Evolutionary conservation across 2,888 invertebrate genomes (phyloP).

Genomic region (Drosophila mercatorum): DNA sequence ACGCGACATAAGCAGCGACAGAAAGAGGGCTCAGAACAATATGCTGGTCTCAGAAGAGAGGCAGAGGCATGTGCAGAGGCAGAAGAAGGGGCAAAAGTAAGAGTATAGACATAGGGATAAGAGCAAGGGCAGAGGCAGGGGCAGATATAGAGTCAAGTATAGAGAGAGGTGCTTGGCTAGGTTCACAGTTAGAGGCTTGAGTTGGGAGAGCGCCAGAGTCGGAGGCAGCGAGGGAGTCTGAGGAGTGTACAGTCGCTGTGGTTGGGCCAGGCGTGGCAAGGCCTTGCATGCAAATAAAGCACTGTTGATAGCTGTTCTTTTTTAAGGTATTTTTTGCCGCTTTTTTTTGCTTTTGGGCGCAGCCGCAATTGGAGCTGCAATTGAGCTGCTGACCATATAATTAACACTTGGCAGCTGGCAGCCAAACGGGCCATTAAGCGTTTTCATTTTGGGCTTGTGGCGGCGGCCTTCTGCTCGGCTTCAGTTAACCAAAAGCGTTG

Average conservation of each 20-base stretch:
- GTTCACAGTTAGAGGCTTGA: too few species aligned
- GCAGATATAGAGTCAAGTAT: too few species aligned
- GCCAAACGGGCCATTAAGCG: conserved; percentile 41
- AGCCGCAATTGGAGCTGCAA: conserved; percentile 43
- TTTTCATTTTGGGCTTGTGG: conserved; percentile 33
- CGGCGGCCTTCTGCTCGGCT: conserved; percentile 54
- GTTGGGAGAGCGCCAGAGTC: too few species aligned
- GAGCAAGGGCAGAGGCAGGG: background rate
- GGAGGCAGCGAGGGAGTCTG: background rate
- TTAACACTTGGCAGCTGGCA: conserved; percentile 78
- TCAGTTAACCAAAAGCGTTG: conserved; percentile 49
- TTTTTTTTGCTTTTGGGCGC: conserved; percentile 32
- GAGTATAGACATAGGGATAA: too few species aligned
- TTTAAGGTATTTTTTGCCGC: background rate
- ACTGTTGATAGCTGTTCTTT: conserved; percentile 4
- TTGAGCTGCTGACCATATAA: conserved; percentile 67
- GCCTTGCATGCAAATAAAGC: conserved; percentile 49
- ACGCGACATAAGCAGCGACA: too few species aligned
- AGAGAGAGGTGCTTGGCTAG: background rate
- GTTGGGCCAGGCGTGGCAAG: conserved; percentile 6
- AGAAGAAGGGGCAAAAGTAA: too few species aligned
- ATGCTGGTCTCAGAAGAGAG: background rate
- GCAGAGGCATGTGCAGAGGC: background rate
- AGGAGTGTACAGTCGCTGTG: background rate
- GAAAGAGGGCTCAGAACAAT: background rate